Evolutionary conservation across 35 echinoderm and acorn worm genomes (phyloP).

Genomic region (Apostichopus californicus): DNA sequence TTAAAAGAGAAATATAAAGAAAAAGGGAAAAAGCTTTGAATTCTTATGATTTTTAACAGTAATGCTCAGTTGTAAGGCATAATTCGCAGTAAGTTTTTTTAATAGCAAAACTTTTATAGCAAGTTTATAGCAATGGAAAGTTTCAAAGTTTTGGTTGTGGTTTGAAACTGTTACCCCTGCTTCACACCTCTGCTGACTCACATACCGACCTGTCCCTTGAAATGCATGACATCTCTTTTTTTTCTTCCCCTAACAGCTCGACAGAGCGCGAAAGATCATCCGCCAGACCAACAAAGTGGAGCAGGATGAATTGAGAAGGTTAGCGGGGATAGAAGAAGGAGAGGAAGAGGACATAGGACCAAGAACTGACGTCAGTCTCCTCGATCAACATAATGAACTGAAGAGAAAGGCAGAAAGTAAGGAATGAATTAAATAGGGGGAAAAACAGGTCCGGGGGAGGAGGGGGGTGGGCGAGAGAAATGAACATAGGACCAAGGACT

Average conservation of each 20-base stretch:
- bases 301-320: conserved; percentile 46
- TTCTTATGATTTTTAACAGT: too few relatives aligned
- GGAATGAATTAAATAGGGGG: not conserved
- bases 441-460: not conserved
- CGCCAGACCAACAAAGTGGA: conserved; percentile 32
- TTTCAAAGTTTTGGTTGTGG: too few relatives aligned
- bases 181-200: too few relatives aligned
- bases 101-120: too few relatives aligned
- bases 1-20: too few relatives aligned
- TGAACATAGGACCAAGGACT: conserved; percentile 56
- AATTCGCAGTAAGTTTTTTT: too few relatives aligned
- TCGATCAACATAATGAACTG: conserved; percentile 95
- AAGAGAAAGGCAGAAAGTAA: conserved; percentile 97
- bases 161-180: too few relatives aligned
- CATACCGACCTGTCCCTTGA: too few relatives aligned
- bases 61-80: too few relatives aligned
- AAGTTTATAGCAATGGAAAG: too few relatives aligned
- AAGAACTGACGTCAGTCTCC: conserved; percentile 77
- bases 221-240: too few relatives aligned
- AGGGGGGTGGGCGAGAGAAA: conserved; percentile 41
- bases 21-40: too few relatives aligned
- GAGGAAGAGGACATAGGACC: conserved; percentile 64
- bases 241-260: conserved; percentile 55
- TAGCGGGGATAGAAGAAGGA: conserved; percentile 18
- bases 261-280: conserved; percentile 70